These are phyloP conservation scores for Bombyx mori DNA, from an alignment of 1,140 invertebrate species.

Conservation along the genomic window DNA sequence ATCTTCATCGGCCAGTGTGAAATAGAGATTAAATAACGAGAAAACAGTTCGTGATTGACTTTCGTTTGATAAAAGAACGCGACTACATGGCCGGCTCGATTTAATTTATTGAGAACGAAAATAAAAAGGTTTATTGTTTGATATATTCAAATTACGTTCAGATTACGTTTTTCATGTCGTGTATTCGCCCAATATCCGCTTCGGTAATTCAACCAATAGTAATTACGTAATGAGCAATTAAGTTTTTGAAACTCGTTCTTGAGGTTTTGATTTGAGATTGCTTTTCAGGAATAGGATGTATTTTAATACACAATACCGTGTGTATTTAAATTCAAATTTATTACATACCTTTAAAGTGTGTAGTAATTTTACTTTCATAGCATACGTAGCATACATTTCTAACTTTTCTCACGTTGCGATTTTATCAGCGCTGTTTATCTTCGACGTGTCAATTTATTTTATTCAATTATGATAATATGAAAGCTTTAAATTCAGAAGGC, in stretches of 20 bases:
- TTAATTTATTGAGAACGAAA: neutral
- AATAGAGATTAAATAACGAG: slow-evolving; percentile 29
- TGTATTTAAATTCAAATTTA: no score
- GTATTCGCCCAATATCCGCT: slow-evolving; percentile 5
- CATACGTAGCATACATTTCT: neutral
- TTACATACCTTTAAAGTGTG: no score
- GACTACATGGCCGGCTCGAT: neutral
- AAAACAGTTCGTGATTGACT: slow-evolving; percentile 37
- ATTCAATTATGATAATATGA: no score
- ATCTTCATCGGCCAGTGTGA: slow-evolving; percentile 29
- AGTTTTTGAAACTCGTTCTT: no score
- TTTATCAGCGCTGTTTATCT: no score
- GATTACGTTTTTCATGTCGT: slow-evolving; percentile 2
- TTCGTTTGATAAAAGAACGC: slow-evolving; percentile 24
- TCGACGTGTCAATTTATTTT: no score
- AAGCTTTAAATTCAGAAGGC: no score
- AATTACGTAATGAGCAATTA: neutral
- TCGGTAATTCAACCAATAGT: slow-evolving; percentile 2
- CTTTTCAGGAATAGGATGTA: neutral
- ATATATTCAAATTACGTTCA: slow-evolving; percentile 2
- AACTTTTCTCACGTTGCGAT: neutral
- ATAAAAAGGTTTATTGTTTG: neutral
- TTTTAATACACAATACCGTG: neutral
- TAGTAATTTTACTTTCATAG: no score
- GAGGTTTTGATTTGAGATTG: no score